A percentile compares a stretch with the other conserved stretches of the same genome.
These are phyloP conservation scores for Desmophyllum pertusum DNA, from an alignment of 92 coral and sea anemone species.

Conservation along the genomic window DNA sequence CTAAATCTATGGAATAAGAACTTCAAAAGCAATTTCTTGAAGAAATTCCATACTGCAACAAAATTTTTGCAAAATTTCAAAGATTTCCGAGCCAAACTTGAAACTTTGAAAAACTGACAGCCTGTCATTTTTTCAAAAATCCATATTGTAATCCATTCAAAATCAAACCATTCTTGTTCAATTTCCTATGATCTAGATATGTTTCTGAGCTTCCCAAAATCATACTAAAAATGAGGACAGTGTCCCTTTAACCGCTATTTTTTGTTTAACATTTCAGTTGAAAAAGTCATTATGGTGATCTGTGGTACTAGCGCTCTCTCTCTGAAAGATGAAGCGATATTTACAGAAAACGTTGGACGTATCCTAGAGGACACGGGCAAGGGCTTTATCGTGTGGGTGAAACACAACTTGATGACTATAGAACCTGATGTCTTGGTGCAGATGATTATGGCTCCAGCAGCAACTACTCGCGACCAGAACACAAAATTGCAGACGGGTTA, in stretches of 20 bases:
- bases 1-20: no score
- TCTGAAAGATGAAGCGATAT: not conserved
- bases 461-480: not conserved
- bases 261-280: not conserved
- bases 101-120: no score
- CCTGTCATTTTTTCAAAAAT: no score
- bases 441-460: not conserved
- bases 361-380: not conserved
- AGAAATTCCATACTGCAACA: no score
- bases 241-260: not conserved
- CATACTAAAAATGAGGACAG: no score
- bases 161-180: no score
- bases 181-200: no score
- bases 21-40: no score
- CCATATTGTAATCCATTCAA: no score
- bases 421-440: not conserved
- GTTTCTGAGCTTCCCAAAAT: no score
- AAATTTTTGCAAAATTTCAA: no score
- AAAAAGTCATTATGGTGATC: not conserved
- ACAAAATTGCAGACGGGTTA: not conserved
- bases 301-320: not conserved
- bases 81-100: no score
- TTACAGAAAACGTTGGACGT: not conserved
- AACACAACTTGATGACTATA: not conserved
- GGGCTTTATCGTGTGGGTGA: not conserved